These are phyloP conservation scores for Hippocampus zosterae DNA, from an alignment of 2,113 vertebrate species.

Conservation along the genomic window DNA sequence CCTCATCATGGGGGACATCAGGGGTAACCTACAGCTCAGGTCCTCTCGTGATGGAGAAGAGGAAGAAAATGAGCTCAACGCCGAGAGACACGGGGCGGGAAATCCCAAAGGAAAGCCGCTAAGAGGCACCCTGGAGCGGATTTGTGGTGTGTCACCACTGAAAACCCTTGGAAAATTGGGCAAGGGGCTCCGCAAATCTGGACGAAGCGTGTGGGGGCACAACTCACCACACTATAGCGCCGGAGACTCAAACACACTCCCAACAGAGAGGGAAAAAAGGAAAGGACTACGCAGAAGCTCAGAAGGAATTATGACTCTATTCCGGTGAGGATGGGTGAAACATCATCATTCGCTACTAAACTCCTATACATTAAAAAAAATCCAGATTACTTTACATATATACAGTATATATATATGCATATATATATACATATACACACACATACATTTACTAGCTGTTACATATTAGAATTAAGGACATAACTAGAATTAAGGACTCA, in stretches of 20 bases:
- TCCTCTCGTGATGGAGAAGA: constrained; percentile 68
- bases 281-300: constrained; percentile 72
- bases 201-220: constrained; percentile 65
- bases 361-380: not conserved
- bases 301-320: constrained; percentile 79
- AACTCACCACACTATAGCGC: constrained; percentile 58
- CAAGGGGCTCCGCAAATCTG: constrained; percentile 71
- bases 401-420: too few relatives aligned
- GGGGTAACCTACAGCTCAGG: constrained; percentile 54
- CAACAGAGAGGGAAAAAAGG: constrained; percentile 60
- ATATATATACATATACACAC: too few relatives aligned
- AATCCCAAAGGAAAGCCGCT: constrained; percentile 63
- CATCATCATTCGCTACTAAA: not conserved
- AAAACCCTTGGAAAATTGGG: constrained; percentile 77
- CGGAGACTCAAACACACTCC: constrained; percentile 65
- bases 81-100: constrained; percentile 62
- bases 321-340: constrained; percentile 55
- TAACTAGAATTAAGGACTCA: too few relatives aligned
- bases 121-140: constrained; percentile 80
- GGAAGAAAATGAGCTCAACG: constrained; percentile 72
- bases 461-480: too few relatives aligned
- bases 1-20: constrained; percentile 59
- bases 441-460: too few relatives aligned
- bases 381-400: too few relatives aligned
- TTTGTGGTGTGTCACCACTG: constrained; percentile 80